A percentile compares a stretch with the other conserved stretches of the same genome.
phyloP scores from a whole-genome alignment of 35 echinoderm and acorn worm species.

The Heliocidaris erythrogramma region DNA sequence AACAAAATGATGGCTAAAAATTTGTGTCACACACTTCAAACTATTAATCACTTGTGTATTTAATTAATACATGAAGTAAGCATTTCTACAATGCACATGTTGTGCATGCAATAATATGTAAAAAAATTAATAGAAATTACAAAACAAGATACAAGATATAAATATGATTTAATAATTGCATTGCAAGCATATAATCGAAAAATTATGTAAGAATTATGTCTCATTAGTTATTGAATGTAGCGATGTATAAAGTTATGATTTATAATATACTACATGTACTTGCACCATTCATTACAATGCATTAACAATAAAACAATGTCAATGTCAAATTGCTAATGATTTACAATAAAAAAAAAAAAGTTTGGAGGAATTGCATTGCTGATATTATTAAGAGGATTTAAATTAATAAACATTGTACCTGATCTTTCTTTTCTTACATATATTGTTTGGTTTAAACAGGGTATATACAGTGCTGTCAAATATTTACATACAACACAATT shows the following conservation, averaged over 20 bases:
- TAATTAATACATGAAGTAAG: background rate
- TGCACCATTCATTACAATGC: background rate
- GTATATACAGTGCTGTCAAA: background rate
- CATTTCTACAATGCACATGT: background rate
- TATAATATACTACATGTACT: background rate
- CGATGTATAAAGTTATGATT: background rate
- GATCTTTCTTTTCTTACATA: background rate
- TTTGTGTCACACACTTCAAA: background rate
- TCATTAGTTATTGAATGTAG: background rate
- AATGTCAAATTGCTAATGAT: background rate
- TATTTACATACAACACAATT: background rate
- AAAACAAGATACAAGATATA: background rate
- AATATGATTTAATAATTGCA: background rate
- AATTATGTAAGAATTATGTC: background rate
- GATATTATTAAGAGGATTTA: background rate
- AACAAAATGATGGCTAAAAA: background rate
- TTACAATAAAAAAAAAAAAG: background rate
- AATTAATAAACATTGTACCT: background rate
- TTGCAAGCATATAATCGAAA: background rate
- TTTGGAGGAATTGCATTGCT: background rate
- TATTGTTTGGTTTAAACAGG: background rate
- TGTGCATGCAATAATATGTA: background rate
- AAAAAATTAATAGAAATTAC: background rate
- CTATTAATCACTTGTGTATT: background rate
- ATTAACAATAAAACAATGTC: background rate